These are phyloP conservation scores for Sylvia borin DNA, from an alignment of 2,797 vertebrate species.

Conservation along the genomic window DNA sequence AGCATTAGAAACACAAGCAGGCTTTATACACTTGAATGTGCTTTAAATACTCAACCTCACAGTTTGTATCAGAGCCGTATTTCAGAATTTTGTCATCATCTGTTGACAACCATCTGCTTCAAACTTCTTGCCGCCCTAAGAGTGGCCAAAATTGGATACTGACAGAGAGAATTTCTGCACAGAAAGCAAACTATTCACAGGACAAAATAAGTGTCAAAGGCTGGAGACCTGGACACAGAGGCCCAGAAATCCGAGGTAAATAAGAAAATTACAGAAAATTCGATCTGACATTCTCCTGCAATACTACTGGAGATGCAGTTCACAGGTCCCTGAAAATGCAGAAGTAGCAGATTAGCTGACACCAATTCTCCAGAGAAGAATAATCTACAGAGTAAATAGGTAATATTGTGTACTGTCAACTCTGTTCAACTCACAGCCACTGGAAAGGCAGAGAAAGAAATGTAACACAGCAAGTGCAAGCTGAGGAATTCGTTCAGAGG, in stretches of 20 bases:
- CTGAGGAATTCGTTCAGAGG: not conserved
- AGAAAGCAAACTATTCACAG: conserved; percentile 17
- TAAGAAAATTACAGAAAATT: not conserved
- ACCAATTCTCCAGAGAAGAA: not conserved
- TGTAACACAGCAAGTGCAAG: not conserved
- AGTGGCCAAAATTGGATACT: not conserved
- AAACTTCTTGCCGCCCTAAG: not conserved
- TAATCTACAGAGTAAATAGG: conserved; percentile 13
- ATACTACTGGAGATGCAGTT: not conserved
- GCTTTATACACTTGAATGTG: not conserved
- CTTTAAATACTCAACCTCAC: conserved; percentile 29
- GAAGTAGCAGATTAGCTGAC: not conserved
- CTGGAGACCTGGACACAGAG: not conserved
- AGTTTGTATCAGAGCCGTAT: conserved; percentile 5
- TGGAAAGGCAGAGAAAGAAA: not conserved
- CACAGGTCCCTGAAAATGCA: not conserved
- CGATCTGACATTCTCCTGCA: not conserved
- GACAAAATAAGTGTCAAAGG: not conserved
- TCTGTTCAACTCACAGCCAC: conserved; percentile 14
- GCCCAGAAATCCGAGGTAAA: not conserved
- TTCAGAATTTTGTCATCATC: conserved; percentile 19
- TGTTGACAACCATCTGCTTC: conserved; percentile 46
- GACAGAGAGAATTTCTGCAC: not conserved
- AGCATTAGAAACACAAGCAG: not conserved
- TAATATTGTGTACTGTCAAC: conserved; percentile 15